Base-by-base conservation (phyloP, 2,888 invertebrate species). In the Parascotia fuliginaria region DNA sequence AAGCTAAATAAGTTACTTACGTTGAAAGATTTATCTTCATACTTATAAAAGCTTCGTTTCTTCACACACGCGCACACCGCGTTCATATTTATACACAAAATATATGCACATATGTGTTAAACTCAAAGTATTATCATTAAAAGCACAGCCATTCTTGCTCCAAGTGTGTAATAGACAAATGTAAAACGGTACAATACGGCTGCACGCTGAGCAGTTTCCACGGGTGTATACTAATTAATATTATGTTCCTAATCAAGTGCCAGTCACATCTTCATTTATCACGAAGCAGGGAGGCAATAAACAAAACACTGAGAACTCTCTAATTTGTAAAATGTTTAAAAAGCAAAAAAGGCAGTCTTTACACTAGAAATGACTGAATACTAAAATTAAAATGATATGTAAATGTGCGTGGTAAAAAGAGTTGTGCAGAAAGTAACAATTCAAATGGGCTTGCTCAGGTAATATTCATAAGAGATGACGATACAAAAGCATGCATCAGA, bases 401-500 rank as follows among this genome's bases (percentile, higher is more conserved):
- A n/a, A n/a, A n/a, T n/a, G n/a, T n/a, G n/a, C n/a, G n/a, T n/a
- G n/a, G n/a, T n/a, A n/a, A n/a, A n/a, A n/a, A n/a, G n/a, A n/a
- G n/a, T n/a, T 6, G 24, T 24, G 27, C 6, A 32, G 5, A 14
- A 2, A 14, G 14, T 14, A 14, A 14, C 14, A 32, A 14, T 14
- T 2, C 49, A 39, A 55, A 40, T 41, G 41, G 28, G 34, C 45
- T 32, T 11, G 22, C 11, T n/a, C 29, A 19, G 36, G 42, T 60
- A 39, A 50, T 53, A 40, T 49, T 19, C 42, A 46, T 7, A 38
- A 39, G 41, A 52, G 39, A 52, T 47, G 42, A 37, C 45, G 52
- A 50, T 47, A 55, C 63, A 66, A 61, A 57, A 28, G 53, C 43
- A 62, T 65, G 56, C 67, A 77, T 73, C 70, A 63, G 74, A 79